Percentiles rank a stretch among this genome's conserved stretches.
These are phyloP conservation scores for Tanaodytes sp. DNA, from an alignment of 2,888 invertebrate species.

Conservation along the genomic window DNA sequence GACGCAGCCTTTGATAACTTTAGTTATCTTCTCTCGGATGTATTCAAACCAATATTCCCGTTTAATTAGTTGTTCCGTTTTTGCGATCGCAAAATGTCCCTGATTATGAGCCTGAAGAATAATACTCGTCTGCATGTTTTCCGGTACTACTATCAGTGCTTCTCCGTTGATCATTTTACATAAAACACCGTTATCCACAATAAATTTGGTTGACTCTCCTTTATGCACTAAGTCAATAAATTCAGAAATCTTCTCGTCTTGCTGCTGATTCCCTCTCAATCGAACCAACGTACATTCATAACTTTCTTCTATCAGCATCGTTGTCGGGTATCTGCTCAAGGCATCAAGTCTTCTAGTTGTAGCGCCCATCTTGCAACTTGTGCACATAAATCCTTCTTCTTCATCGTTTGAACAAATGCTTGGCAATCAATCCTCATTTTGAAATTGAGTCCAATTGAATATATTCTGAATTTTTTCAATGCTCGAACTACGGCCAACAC, in stretches of 20 bases:
- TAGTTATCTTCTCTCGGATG: neutral
- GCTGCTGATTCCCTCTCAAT: neutral
- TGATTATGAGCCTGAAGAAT: neutral
- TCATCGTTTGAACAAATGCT: neutral
- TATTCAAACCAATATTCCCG: slow-evolving; percentile 3
- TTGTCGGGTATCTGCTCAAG: slow-evolving; percentile 1
- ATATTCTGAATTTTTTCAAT: neutral
- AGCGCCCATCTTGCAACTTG: no score
- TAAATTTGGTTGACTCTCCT: neutral
- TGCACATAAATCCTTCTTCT: slow-evolving; percentile 3
- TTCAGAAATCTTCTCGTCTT: neutral
- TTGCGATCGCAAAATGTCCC: neutral
- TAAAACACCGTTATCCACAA: neutral
- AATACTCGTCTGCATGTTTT: neutral
- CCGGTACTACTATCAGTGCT: neutral
- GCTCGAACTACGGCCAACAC: neutral
- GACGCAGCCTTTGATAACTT: neutral
- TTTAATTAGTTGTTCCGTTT: slow-evolving; percentile 4
- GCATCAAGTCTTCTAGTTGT: slow-evolving; percentile 3
- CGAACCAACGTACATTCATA: neutral
- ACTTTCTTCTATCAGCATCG: neutral
- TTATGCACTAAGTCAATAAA: neutral
- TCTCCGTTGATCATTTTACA: neutral
- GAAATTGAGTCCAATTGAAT: neutral
- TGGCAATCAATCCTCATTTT: no score